These are phyloP conservation scores for Caenorhabditis zanzibari DNA, from an alignment of 2,888 invertebrate genomes.

Conservation along the genomic window DNA sequence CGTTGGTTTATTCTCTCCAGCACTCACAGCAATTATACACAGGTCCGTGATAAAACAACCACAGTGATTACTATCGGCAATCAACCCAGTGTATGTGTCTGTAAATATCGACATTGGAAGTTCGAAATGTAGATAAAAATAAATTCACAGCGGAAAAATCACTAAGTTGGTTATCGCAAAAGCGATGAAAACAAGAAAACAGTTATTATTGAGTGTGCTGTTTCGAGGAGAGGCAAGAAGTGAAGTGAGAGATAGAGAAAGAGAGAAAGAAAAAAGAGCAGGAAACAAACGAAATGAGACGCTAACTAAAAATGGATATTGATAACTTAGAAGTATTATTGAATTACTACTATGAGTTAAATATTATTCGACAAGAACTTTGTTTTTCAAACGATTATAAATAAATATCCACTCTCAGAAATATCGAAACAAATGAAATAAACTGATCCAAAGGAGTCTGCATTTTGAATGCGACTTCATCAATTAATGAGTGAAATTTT, in stretches of 20 bases:
- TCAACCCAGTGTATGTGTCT: conserved; percentile 50
- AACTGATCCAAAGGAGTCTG: too few relatives aligned
- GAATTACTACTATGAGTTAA: too few relatives aligned
- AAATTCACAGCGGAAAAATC: neutral
- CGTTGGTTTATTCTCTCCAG: conserved; percentile 5
- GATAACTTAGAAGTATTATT: too few relatives aligned
- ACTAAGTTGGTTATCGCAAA: neutral
- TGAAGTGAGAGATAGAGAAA: neutral
- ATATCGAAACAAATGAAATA: too few relatives aligned
- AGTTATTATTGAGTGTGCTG: neutral
- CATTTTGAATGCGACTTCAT: neutral
- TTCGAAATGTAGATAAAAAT: neutral
- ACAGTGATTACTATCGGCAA: conserved; percentile 48
- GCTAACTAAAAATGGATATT: conserved; percentile 25
- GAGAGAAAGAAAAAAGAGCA: conserved; percentile 16
- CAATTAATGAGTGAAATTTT: neutral
- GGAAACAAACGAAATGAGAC: conserved; percentile 44
- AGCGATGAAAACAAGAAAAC: conserved; percentile 10
- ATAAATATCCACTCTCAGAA: too few relatives aligned
- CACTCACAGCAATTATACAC: conserved; percentile 19
- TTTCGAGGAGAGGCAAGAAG: conserved; percentile 3
- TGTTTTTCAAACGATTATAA: neutral
- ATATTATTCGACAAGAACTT: neutral
- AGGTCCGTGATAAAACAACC: conserved; percentile 25
- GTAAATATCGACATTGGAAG: conserved; percentile 44